Evolutionary conservation across 1,140 invertebrate species (phyloP), one percentile per base, ranked within the genome.

Genomic region (Vanessa tameamea): DNA sequence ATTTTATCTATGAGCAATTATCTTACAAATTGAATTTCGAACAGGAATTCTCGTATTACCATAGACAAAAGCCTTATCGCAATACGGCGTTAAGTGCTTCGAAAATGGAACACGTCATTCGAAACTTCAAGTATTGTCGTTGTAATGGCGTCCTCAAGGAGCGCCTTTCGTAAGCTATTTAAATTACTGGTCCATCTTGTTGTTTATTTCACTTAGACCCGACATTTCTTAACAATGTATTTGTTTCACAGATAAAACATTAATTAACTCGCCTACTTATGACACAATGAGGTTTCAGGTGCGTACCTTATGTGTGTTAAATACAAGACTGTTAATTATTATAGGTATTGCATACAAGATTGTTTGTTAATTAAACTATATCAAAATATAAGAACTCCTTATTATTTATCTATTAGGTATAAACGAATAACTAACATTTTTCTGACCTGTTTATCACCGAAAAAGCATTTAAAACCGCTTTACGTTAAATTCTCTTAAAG

Each of bases 51-150:
- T 57, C 53, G 53, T 57, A 20, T 57, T 57, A 57, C 53, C 53
- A 57, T 57, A 79, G 71, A 81, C 79, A 81, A 79, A 76, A 75
- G 77, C 67, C 61, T 69, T 78, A 77, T 72, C 73, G 74, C 73
- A 72, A 78, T 57, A 61, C 57, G 43, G 16, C 57, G 57, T 37
- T 61, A 61, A 61, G 57, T 82, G 74, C 73, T 82, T 73, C 76
- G 59, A 79, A 76, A 82, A 82, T 79, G 78, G 76, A 72, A 79
- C 78, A 76, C 73, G 80, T 77, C 76, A 82, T 78, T 79, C 57
- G 80, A 78, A 70, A 76, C 74, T 73, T 77, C 70, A 75, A 75
- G 76, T 79, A 81, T 75, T 75, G 74, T 75, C 72, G 74, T 73
- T 73, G 50, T 73, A 77, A 79, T 79, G 70, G 75, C 70, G 73